phyloP scores from a whole-genome alignment of 1,140 invertebrate species.

The Heliconius nattereri region DNA sequence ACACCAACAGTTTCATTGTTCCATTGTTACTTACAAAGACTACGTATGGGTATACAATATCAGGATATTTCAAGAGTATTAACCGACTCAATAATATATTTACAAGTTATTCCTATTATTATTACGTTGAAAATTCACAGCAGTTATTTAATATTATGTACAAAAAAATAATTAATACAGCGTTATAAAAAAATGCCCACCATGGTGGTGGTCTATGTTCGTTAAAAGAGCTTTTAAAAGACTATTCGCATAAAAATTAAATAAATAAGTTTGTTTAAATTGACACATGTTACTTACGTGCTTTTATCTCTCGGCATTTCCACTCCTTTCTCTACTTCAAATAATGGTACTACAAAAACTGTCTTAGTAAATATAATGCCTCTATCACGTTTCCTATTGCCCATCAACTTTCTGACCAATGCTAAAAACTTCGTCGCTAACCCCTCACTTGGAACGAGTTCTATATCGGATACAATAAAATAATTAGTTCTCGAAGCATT shows the following conservation, averaged over 20 bases:
- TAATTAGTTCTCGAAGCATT: constrained; percentile 83
- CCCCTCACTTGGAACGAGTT: constrained; percentile 86
- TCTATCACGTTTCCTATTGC: constrained; percentile 65
- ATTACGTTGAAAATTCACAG: neutral
- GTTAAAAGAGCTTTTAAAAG: too few species aligned
- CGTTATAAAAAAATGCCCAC: too few species aligned
- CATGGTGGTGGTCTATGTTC: too few species aligned
- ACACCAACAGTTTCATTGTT: constrained; percentile 12
- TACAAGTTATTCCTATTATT: neutral
- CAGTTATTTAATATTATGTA: neutral
- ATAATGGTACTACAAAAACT: constrained; percentile 87
- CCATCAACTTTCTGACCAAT: constrained; percentile 82
- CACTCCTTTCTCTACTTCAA: constrained; percentile 86
- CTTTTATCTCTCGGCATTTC: constrained; percentile 83
- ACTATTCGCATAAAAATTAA: too few species aligned
- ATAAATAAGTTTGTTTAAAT: too few species aligned
- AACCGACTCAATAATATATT: neutral
- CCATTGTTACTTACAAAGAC: constrained; percentile 24
- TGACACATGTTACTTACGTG: constrained; percentile 59
- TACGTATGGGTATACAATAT: neutral
- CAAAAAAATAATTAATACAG: too few species aligned
- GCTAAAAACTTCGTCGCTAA: constrained; percentile 84
- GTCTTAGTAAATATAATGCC: constrained; percentile 77
- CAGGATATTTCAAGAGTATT: neutral
- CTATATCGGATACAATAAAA: constrained; percentile 89